These are phyloP conservation scores for Idaea dimidiata DNA, from an alignment of 2,888 invertebrate species.

Conservation along the genomic window DNA sequence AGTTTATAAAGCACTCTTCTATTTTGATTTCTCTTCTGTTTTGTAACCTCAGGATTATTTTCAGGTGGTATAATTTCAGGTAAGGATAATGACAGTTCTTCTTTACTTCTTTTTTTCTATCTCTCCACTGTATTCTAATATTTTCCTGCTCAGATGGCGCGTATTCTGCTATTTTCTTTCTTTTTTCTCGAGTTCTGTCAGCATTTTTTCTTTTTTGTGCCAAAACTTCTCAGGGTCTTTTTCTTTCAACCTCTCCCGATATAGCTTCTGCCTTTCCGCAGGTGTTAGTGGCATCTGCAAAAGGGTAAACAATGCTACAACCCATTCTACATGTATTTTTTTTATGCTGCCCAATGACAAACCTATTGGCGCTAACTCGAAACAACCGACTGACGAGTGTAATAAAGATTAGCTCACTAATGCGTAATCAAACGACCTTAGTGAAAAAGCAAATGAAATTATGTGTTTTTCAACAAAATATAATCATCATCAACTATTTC, in stretches of 20 bases:
- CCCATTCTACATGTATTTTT: too few species aligned
- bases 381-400: too few species aligned
- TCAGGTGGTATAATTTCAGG: conserved; percentile 3
- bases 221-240: conserved; percentile 8
- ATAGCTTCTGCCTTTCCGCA: conserved; percentile 8
- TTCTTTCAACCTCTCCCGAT: conserved; percentile 6
- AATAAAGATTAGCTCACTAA: too few species aligned
- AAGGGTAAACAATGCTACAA: background rate
- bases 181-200: background rate
- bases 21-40: conserved; percentile 10
- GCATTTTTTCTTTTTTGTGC: conserved; percentile 12
- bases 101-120: conserved; percentile 7
- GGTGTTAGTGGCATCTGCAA: conserved; percentile 11
- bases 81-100: too few species aligned
- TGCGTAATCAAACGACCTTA: too few species aligned
- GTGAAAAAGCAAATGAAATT: too few species aligned
- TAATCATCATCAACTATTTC: too few species aligned
- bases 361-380: too few species aligned
- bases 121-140: conserved; percentile 10
- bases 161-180: conserved; percentile 12
- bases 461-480: conserved; percentile 4
- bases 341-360: too few species aligned
- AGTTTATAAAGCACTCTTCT: conserved; percentile 9
- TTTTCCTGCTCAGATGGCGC: conserved; percentile 11
- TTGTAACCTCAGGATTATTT: conserved; percentile 6